phyloP scores from a whole-genome alignment of 2,797 vertebrate species.

The Synanceia verrucosa region DNA sequence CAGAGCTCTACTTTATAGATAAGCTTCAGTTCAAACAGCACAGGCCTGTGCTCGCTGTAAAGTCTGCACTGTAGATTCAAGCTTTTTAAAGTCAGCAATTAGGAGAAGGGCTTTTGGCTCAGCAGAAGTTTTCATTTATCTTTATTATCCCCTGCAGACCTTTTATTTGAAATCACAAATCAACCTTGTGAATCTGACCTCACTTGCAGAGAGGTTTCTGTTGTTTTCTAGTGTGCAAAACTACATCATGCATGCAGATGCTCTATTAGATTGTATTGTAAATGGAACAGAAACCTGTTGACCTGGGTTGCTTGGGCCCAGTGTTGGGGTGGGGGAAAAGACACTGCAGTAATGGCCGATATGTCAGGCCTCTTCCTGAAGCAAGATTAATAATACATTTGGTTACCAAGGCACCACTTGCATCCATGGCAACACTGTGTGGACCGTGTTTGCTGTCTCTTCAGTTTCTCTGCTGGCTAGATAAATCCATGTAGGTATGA shows the following conservation, averaged over 20 bases:
- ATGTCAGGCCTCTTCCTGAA: constrained; percentile 22
- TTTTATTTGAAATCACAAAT: constrained; percentile 18
- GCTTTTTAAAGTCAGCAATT: constrained; percentile 38
- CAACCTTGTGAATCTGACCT: constrained; percentile 5
- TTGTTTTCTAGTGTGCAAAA: not conserved
- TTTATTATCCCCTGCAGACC: not conserved
- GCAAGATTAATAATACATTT: constrained; percentile 61
- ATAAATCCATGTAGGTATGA: not conserved
- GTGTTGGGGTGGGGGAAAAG: not conserved
- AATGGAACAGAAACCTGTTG: constrained; percentile 25
- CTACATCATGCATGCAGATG: not conserved
- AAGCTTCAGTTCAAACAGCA: constrained; percentile 1
- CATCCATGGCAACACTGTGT: constrained; percentile 35
- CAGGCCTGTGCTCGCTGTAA: constrained; percentile 5
- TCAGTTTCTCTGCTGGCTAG: not conserved
- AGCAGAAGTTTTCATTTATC: constrained; percentile 17
- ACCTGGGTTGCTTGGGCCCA: not conserved
- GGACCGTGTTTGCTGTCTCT: not conserved
- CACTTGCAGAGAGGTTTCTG: not conserved
- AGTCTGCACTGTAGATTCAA: constrained; percentile 7
- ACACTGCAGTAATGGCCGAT: constrained; percentile 17
- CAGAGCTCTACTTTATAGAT: not conserved
- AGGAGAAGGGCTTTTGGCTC: constrained; percentile 17
- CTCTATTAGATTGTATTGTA: constrained; percentile 1
- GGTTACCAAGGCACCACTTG: constrained; percentile 42